These are phyloP conservation scores for Platypus cylindrus DNA, from an alignment of 2,888 invertebrate species.

Conservation along the genomic window DNA sequence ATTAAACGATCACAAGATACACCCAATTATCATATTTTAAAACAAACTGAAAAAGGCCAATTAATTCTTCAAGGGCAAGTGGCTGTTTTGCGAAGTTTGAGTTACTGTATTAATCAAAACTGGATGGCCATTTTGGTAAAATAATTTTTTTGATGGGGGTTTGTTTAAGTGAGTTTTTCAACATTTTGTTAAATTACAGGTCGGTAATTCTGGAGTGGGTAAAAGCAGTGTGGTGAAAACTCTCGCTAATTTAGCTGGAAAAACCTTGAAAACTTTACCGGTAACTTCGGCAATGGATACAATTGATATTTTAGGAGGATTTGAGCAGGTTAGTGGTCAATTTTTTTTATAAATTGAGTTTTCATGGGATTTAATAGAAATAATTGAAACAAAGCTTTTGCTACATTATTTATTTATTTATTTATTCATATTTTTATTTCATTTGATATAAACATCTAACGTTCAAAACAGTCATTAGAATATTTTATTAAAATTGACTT, in stretches of 20 bases:
- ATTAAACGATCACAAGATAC: slow-evolving; percentile 22
- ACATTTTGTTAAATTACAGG: slow-evolving; percentile 32
- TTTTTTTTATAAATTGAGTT: too few relatives aligned
- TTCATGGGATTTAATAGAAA: too few relatives aligned
- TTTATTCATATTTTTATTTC: not conserved
- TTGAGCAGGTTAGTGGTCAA: slow-evolving; percentile 70
- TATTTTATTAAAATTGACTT: slow-evolving; percentile 7
- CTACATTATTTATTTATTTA: slow-evolving; percentile 2
- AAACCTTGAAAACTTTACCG: slow-evolving; percentile 58
- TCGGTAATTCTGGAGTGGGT: slow-evolving; percentile 64
- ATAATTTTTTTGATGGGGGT: slow-evolving; percentile 12
- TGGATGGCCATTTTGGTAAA: slow-evolving; percentile 84
- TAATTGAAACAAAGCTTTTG: too few relatives aligned
- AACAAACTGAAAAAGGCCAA: slow-evolving; percentile 28
- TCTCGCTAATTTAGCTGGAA: slow-evolving; percentile 62
- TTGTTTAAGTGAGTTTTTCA: slow-evolving; percentile 1
- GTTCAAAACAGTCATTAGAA: not conserved
- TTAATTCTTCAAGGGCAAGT: slow-evolving; percentile 47
- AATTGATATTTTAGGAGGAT: slow-evolving; percentile 88
- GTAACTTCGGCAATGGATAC: slow-evolving; percentile 91
- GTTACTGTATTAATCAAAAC: slow-evolving; percentile 78
- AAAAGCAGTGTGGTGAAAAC: slow-evolving; percentile 69
- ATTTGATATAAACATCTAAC: not conserved
- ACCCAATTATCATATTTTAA: slow-evolving; percentile 25
- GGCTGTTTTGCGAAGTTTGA: slow-evolving; percentile 59